Evolutionary conservation across 2,113 vertebrate species (phyloP).

Genomic region (Podiceps cristatus): DNA sequence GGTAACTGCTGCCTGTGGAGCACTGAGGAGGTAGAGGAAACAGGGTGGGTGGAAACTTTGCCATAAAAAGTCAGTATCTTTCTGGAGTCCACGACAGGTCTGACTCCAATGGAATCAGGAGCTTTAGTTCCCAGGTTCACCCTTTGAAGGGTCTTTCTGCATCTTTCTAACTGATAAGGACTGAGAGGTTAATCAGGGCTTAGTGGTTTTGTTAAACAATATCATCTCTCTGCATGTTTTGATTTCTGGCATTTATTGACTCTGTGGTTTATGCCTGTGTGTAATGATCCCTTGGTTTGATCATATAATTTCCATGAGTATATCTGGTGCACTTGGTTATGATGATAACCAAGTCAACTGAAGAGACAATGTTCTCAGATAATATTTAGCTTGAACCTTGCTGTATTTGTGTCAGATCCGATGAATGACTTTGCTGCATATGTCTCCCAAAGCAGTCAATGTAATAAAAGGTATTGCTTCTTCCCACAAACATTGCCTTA

Average conservation of each 20-base stretch:
- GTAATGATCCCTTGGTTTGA: not conserved
- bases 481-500: not conserved
- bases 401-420: not conserved
- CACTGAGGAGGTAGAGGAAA: not conserved
- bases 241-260: not conserved
- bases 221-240: not conserved
- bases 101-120: not conserved
- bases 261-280: not conserved
- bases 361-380: not conserved
- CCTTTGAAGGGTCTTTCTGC: not conserved
- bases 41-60: not conserved
- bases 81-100: not conserved
- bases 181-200: not conserved
- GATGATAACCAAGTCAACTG: not conserved
- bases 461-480: not conserved
- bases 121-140: not conserved
- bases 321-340: not conserved
- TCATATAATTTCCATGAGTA: not conserved
- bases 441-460: not conserved
- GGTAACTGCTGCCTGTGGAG: not conserved
- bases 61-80: not conserved
- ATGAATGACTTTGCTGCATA: not conserved
- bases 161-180: not conserved
- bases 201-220: not conserved
- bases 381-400: not conserved